Evolutionary conservation across 2,888 invertebrate species (phyloP), one percentile per base, ranked within the genome.

Genomic region (Eristalis arbustorum): DNA sequence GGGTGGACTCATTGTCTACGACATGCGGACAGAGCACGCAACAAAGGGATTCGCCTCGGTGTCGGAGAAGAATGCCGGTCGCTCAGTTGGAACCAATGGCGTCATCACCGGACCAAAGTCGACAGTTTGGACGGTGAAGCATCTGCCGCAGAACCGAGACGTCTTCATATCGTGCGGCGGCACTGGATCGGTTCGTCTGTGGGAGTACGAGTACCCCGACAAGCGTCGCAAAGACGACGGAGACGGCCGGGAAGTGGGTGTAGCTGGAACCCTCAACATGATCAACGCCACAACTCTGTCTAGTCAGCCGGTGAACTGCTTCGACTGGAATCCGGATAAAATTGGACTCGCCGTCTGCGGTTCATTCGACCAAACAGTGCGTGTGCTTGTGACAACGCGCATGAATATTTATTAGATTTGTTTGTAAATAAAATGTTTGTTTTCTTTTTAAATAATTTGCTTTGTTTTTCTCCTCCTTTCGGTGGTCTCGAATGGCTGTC

Each of bases 191-290:
- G 92, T 98, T 22, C 95, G 96, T 88, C 93, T 99, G n/a, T 99
- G 98, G 98, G 97, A 98, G 94, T 98, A 99, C 96, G 94, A 95
- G 84, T 98, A 98, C 91, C 98, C 98, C 0, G 95, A 95, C 10
- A 95, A 95, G 88, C 94, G 98, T 56, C 94, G 94, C 61, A 94
- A 94, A 56, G 94, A 95, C 0, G 96, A 96, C 90, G 92, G 94
- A 0, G 96, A 97, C 89, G 97, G 96, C 0, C 93, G 94, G 1
- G 94, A 95, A 0, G 92, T 94, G 76, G 98, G 98, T 2, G 96
- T 98, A 0, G 92, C 96, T 1, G 98, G 98, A 0, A 95, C 94
- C 40, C 91, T 98, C 31, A 93, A 94, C 34, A 94, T 96, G 73
- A 92, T 98, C 8, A 98, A 98, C 91, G 97, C 97, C 79, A 95